Evolutionary conservation across 2,888 invertebrate genomes (phyloP), one percentile per base, ranked within the genome.

Genomic region (Yponomeuta cagnagella): DNA sequence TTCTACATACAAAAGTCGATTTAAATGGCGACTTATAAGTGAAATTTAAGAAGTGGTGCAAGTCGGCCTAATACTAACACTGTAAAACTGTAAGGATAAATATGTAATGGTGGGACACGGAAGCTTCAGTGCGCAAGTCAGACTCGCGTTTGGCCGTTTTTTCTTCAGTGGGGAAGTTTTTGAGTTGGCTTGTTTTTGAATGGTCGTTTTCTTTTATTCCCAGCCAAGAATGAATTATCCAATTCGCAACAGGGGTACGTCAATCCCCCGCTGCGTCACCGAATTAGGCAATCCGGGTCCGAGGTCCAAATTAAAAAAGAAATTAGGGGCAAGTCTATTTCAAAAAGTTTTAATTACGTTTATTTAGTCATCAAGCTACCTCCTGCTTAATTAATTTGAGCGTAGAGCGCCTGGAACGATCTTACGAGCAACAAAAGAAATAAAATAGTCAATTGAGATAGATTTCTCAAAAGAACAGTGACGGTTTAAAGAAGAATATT

Each of bases 331-430:
- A 87, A 85, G 87, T 87, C 88, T 86, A 89, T 89, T 86, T 81
- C 73, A 5, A 76, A 85, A 92, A 92, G 90, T 92, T 92, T 92
- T 91, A 91, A 92, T 92, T 91, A 87, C 89, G 85, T 91, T 90
- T 89, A 90, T 91, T 91, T 89, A 86, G 83, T 84, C 84, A 87
- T 90, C 87, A 84, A 81, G 63, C 31, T 23, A 58, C 23, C 87
- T 84, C 82, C 73, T 78, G 77, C 77, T 81, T 88, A 85, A 88
- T 89, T 87, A 87, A 87, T 88, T 89, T 85, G 82, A 74, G 73
- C 75, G 74, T 76, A 23, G 48, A 63, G 48, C n/a, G 48, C 48
- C 43, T 48, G 12, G 43, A 30, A 31, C 43, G n/a, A 48, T 48
- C 23, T 15, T n/a, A 6, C 23, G 33, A 68, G 23, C 15, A 68